A percentile compares a stretch with the other conserved stretches of the same genome.
Evolutionary conservation across 2,888 invertebrate genomes (phyloP).

Genomic region (Apodemia zela): DNA sequence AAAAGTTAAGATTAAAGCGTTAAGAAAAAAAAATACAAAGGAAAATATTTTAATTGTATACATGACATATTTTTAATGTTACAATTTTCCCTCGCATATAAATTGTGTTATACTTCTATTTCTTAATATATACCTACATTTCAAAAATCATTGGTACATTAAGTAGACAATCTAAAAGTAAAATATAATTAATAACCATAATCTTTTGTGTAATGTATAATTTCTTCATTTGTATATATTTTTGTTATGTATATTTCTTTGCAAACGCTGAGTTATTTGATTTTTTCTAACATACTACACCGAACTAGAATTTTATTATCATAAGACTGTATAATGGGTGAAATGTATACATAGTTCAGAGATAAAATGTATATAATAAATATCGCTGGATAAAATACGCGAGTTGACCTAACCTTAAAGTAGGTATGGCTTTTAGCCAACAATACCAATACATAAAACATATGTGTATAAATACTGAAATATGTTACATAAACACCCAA

Average conservation of each 20-base stretch:
- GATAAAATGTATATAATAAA: no score
- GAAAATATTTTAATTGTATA: constrained; percentile 18
- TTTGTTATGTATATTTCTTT: not conserved
- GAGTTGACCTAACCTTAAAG: no score
- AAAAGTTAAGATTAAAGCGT: constrained; percentile 22
- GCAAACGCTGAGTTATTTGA: not conserved
- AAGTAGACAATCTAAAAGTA: not conserved
- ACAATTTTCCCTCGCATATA: constrained; percentile 4
- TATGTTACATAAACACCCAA: no score
- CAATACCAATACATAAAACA: no score
- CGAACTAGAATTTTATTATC: not conserved
- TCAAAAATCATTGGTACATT: not conserved
- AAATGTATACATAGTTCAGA: no score
- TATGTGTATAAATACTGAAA: no score
- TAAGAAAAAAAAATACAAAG: constrained; percentile 20
- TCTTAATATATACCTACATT: not conserved
- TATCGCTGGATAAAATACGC: no score
- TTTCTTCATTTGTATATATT: not conserved
- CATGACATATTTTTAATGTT: constrained; percentile 9
- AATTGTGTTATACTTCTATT: constrained; percentile 1
- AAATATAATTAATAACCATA: not conserved
- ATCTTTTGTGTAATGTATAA: not conserved
- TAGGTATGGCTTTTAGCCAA: no score
- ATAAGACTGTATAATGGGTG: no score
- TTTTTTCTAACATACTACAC: not conserved